A percentile compares a stretch with the other conserved stretches of the same genome.
These are phyloP conservation scores for Ibidorhyncha struthersii DNA, from an alignment of 2,113 vertebrate species.

Conservation along the genomic window DNA sequence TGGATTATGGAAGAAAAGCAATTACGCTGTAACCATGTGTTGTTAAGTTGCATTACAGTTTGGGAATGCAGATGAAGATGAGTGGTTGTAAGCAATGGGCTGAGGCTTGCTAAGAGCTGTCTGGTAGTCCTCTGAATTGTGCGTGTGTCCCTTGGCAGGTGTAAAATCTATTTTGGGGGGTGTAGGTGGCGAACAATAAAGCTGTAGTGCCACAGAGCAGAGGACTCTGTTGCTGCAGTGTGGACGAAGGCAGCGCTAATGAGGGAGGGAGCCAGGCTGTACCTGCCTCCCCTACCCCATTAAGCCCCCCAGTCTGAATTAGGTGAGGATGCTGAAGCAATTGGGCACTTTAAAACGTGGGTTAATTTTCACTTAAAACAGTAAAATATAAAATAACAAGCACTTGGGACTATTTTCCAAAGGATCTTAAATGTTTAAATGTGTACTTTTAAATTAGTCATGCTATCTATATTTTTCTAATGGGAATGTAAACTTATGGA, in stretches of 20 bases:
- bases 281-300: background rate
- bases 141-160: background rate
- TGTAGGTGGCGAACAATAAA: background rate
- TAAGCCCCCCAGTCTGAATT: background rate
- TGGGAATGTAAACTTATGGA: fast-evolving
- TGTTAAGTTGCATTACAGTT: background rate
- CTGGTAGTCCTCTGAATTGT: background rate
- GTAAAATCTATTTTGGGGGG: background rate
- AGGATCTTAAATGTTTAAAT: background rate
- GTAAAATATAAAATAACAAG: background rate
- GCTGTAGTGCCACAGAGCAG: background rate
- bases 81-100: background rate
- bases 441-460: background rate
- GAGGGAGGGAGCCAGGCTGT: background rate
- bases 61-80: background rate
- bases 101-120: background rate
- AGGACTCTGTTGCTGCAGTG: background rate
- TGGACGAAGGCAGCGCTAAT: background rate
- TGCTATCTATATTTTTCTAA: background rate
- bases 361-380: background rate
- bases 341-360: background rate
- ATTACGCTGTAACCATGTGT: background rate
- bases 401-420: background rate
- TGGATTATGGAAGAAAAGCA: background rate
- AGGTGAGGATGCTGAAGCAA: background rate